These are phyloP conservation scores for Uropsilus gracilis DNA, from an alignment of 2,113 vertebrate genomes.

Conservation along the genomic window DNA sequence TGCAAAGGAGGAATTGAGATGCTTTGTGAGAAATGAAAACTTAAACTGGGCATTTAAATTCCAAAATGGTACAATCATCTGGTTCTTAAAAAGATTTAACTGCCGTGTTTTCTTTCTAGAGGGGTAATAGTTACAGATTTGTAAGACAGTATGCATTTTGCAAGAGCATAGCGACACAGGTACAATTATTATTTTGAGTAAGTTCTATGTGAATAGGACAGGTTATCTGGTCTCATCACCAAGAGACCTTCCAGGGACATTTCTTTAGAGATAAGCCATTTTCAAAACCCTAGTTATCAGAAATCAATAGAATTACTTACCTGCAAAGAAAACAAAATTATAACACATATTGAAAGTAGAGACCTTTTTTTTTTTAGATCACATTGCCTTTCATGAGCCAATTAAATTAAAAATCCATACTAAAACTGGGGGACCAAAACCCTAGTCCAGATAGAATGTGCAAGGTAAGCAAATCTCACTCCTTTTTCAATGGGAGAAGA, in stretches of 20 bases:
- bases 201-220: not conserved
- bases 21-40: not conserved
- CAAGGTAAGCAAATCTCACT: no score
- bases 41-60: conserved; percentile 42
- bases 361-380: conserved; percentile 8
- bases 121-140: conserved; percentile 43
- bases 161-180: not conserved
- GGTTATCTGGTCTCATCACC: not conserved
- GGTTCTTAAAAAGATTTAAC: conserved; percentile 63
- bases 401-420: conserved; percentile 35
- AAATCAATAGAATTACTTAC: conserved; percentile 17
- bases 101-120: conserved; percentile 43
- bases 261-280: conserved; percentile 9
- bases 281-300: not conserved
- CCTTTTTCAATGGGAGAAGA: no score
- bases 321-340: not conserved
- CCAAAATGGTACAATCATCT: conserved; percentile 43
- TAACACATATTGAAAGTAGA: not conserved
- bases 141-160: conserved; percentile 33
- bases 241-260: not conserved
- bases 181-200: not conserved
- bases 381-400: not conserved
- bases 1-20: not conserved
- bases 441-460: no score
- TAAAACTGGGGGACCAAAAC: no score